Percentiles rank a stretch among this genome's conserved stretches.
Conservation (phyloP, 2,888 invertebrate genomes). For the Heliconius sara region DNA sequence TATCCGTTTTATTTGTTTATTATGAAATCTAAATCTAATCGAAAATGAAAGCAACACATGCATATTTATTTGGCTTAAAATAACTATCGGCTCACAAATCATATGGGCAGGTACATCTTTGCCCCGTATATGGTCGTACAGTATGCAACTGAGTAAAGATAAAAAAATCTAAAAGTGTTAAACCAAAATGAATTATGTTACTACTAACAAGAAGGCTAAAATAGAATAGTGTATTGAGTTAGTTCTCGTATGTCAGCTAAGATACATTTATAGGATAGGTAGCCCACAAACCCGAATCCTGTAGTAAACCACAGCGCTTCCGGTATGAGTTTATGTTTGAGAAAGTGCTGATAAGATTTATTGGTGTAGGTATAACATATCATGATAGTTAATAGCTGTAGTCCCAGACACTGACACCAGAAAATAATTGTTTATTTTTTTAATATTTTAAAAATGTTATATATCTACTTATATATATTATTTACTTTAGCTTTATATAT, state of each 20-base stretch:
- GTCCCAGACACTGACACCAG: not conserved
- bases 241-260: slow-evolving; percentile 41
- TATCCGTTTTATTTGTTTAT: slow-evolving; percentile 73
- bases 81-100: slow-evolving; percentile 78
- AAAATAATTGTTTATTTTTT: not conserved
- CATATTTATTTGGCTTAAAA: slow-evolving; percentile 76
- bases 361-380: slow-evolving; percentile 40
- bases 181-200: not conserved
- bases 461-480: not conserved
- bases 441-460: not conserved
- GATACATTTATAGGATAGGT: slow-evolving; percentile 56
- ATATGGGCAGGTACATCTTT: slow-evolving; percentile 66
- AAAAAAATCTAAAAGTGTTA: slow-evolving; percentile 32
- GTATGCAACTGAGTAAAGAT: slow-evolving; percentile 35
- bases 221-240: slow-evolving; percentile 30
- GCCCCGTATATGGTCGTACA: slow-evolving; percentile 49
- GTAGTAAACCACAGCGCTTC: slow-evolving; percentile 60
- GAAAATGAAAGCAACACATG: slow-evolving; percentile 74
- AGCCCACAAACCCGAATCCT: slow-evolving; percentile 71
- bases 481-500: not conserved
- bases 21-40: slow-evolving; percentile 64
- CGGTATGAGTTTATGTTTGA: slow-evolving; percentile 54
- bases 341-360: slow-evolving; percentile 53
- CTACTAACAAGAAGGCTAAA: slow-evolving; percentile 21
- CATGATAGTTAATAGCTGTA: slow-evolving; percentile 29